Evolutionary conservation across 2,888 invertebrate genomes (phyloP).

Genomic region (Drosophila suboccidentalis): DNA sequence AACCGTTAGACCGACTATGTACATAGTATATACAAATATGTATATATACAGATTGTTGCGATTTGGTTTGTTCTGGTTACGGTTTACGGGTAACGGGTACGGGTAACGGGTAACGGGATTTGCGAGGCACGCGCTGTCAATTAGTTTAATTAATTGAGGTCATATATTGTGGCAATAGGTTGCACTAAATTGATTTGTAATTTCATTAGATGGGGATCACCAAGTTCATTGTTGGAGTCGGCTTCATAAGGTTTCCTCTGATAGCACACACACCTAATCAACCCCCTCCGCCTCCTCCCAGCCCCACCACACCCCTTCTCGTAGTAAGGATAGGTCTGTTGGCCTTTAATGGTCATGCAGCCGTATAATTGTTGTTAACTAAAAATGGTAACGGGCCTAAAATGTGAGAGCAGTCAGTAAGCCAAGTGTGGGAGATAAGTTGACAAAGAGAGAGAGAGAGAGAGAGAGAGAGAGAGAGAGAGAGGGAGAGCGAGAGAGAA

Average conservation of each 20-base stretch:
- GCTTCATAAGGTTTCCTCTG: conserved; percentile 48
- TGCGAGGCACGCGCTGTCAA: conserved; percentile 59
- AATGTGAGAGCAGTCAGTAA: conserved; percentile 36
- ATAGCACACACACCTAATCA: conserved; percentile 33
- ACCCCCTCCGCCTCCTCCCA: neutral
- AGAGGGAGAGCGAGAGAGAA: conserved; percentile 18
- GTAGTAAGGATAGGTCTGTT: conserved; percentile 22
- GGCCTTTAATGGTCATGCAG: conserved; percentile 65
- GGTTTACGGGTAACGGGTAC: conserved; percentile 9
- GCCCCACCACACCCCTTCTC: neutral
- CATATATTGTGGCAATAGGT: conserved; percentile 66
- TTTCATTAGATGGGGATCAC: conserved; percentile 31
- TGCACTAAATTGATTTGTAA: conserved; percentile 64
- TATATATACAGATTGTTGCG: conserved; percentile 24
- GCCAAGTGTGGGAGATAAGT: conserved; percentile 27
- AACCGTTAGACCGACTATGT: conserved; percentile 23
- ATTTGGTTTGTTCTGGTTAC: conserved; percentile 26
- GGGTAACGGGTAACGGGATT: conserved; percentile 18
- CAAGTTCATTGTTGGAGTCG: conserved; percentile 4
- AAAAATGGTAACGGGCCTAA: conserved; percentile 69
- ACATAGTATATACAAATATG: conserved; percentile 3
- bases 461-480: conserved; percentile 15
- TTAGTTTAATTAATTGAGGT: conserved; percentile 75
- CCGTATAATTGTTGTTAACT: conserved; percentile 72
- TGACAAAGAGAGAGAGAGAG: conserved; percentile 12